phyloP scores from a whole-genome alignment of 2,113 vertebrate genomes.

The Rhabdomys dilectus region DNA sequence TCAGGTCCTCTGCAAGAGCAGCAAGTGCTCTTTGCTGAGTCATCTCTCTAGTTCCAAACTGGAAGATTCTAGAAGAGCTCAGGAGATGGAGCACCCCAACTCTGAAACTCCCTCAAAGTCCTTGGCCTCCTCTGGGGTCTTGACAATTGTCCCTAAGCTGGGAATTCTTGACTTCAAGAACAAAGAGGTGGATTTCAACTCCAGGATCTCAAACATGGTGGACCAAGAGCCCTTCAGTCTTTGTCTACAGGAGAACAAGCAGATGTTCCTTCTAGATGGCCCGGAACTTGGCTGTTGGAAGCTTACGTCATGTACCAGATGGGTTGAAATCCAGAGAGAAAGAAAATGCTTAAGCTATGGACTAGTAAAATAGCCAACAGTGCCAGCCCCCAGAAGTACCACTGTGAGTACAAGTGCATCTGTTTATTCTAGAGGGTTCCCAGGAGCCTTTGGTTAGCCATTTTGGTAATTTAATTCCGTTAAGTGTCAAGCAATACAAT shows the following conservation, averaged over 20 bases:
- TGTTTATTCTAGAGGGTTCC: neutral
- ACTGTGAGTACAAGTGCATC: fast-evolving
- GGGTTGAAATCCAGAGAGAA: fast-evolving
- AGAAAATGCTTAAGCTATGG: fast-evolving
- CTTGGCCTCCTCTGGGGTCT: neutral
- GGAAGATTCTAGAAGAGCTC: neutral
- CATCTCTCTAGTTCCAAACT: neutral
- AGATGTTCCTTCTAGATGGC: neutral
- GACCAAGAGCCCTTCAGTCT: neutral
- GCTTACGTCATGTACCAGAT: fast-evolving
- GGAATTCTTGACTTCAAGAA: neutral
- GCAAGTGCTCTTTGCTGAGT: neutral
- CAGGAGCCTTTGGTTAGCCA: neutral
- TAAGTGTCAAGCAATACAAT: slow-evolving; percentile 47
- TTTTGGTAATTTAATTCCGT: slow-evolving; percentile 53
- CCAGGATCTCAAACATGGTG: neutral
- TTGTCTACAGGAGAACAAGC: too few relatives aligned
- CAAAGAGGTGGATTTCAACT: neutral
- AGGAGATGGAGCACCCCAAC: neutral
- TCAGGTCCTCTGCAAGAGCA: neutral
- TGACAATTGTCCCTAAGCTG: neutral
- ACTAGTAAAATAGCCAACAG: fast-evolving
- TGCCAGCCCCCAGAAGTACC: fast-evolving
- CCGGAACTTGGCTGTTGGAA: fast-evolving
- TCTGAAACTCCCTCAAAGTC: neutral